A percentile compares a stretch with the other conserved stretches of the same genome.
Conservation (phyloP, 2,797 vertebrate species). For the Microtus californicus region DNA sequence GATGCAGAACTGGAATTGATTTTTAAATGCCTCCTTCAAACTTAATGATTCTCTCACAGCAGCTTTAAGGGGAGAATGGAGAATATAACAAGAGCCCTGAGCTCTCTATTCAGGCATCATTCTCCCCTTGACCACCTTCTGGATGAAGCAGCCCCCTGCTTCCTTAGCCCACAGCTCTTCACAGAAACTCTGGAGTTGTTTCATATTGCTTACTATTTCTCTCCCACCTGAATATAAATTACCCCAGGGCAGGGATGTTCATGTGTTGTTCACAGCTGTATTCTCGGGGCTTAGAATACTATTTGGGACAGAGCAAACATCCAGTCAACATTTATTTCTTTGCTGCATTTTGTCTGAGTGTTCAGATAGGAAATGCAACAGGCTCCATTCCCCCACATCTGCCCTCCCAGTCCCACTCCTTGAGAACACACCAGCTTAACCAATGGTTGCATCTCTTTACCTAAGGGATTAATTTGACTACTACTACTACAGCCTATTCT, state of each 20-base stretch:
- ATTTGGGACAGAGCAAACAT: not conserved
- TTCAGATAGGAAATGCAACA: slow-evolving; percentile 15
- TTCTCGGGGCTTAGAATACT: slow-evolving; percentile 32
- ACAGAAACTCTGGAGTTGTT: not conserved
- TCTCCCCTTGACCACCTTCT: slow-evolving; percentile 36
- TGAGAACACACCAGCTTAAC: not conserved
- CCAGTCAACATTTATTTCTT: slow-evolving; percentile 26
- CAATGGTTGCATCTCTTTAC: slow-evolving; percentile 2
- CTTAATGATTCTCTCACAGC: slow-evolving; percentile 38
- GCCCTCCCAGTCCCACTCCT: not conserved
- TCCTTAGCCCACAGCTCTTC: not conserved
- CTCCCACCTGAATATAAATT: slow-evolving; percentile 61
- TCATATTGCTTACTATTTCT: slow-evolving; percentile 28
- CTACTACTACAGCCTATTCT: not conserved
- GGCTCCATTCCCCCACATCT: not conserved
- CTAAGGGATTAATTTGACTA: not conserved
- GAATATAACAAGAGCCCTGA: slow-evolving; percentile 13
- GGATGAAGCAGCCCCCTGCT: not conserved
- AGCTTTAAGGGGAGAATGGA: slow-evolving; percentile 12
- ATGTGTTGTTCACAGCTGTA: slow-evolving; percentile 39
- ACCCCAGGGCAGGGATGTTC: slow-evolving; percentile 9
- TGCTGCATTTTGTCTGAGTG: slow-evolving; percentile 47
- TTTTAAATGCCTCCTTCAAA: slow-evolving; percentile 44
- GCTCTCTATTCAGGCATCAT: not conserved
- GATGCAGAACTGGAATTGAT: slow-evolving; percentile 54